phyloP scores from a whole-genome alignment of 2,797 vertebrate genomes.

The Gymnocypris eckloni region DNA sequence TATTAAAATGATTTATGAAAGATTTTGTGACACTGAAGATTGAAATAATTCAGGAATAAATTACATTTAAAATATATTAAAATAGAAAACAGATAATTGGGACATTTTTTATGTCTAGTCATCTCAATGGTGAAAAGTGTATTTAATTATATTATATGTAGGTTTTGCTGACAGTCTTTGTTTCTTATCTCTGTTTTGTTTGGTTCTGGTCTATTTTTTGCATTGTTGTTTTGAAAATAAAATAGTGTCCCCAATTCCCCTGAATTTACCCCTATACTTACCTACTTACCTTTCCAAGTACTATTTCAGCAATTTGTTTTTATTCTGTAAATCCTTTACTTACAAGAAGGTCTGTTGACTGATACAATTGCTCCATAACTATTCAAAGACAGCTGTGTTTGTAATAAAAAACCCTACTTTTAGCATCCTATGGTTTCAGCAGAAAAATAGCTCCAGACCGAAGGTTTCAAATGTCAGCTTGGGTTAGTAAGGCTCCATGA shows the following conservation, averaged over 20 bases:
- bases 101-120: neutral
- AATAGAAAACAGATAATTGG: neutral
- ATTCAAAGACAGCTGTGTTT: neutral
- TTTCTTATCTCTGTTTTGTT: neutral
- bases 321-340: neutral
- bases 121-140: neutral
- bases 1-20: neutral
- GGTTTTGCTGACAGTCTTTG: neutral
- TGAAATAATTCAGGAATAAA: neutral
- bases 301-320: neutral
- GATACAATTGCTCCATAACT: neutral
- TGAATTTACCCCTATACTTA: neutral
- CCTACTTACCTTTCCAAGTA: neutral
- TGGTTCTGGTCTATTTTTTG: neutral
- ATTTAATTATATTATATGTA: too few relatives aligned
- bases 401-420: neutral
- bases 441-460: neutral
- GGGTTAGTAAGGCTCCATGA: neutral
- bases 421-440: neutral
- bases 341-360: neutral
- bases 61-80: neutral
- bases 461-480: slow-evolving; percentile 27
- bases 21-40: neutral
- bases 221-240: neutral
- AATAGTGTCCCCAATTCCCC: neutral